These are phyloP conservation scores for Drosophila elegans DNA, from an alignment of 1,140 invertebrate genomes.

Conservation along the genomic window DNA sequence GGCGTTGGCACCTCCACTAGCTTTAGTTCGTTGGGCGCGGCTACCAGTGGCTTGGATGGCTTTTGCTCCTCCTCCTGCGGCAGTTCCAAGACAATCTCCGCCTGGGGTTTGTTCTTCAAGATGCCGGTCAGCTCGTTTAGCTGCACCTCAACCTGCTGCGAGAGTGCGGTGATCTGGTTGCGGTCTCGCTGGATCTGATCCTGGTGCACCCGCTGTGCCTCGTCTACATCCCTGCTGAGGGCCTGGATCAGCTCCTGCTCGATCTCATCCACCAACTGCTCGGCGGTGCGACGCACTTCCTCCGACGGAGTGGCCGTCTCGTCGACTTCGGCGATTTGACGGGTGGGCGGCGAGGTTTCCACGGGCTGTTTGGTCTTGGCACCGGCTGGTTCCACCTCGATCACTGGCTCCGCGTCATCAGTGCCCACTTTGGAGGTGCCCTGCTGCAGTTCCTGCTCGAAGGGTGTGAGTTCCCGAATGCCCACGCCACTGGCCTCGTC, in stretches of 20 bases:
- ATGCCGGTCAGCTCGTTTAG: slow-evolving; percentile 80
- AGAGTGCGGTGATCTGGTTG: slow-evolving; percentile 49
- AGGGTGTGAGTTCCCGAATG: slow-evolving; percentile 75
- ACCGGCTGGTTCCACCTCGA: slow-evolving; percentile 78
- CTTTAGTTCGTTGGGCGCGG: slow-evolving; percentile 58
- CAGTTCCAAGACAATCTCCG: slow-evolving; percentile 58
- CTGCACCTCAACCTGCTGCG: slow-evolving; percentile 75
- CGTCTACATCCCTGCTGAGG: slow-evolving; percentile 68
- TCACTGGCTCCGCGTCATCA: slow-evolving; percentile 57
- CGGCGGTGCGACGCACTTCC: slow-evolving; percentile 67
- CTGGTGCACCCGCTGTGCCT: slow-evolving; percentile 47
- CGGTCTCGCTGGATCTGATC: slow-evolving; percentile 50
- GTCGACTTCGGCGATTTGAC: slow-evolving; percentile 69
- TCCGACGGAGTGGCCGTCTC: slow-evolving; percentile 54
- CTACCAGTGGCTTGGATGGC: slow-evolving; percentile 25
- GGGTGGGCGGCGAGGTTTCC: slow-evolving; percentile 57
- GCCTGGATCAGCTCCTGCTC: slow-evolving; percentile 72
- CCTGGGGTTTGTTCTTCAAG: slow-evolving; percentile 68
- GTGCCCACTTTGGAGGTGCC: slow-evolving; percentile 75
- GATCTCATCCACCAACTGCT: slow-evolving; percentile 73
- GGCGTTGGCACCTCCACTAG: slow-evolving; percentile 74
- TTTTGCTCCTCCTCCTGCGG: slow-evolving; percentile 14
- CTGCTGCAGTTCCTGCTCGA: slow-evolving; percentile 70
- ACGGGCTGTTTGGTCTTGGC: slow-evolving; percentile 65
- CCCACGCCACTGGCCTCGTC: slow-evolving; percentile 65